Evolutionary conservation across 2,113 vertebrate species (phyloP), one percentile per base, ranked within the genome.

Genomic region (Hippocampus barbouri): DNA sequence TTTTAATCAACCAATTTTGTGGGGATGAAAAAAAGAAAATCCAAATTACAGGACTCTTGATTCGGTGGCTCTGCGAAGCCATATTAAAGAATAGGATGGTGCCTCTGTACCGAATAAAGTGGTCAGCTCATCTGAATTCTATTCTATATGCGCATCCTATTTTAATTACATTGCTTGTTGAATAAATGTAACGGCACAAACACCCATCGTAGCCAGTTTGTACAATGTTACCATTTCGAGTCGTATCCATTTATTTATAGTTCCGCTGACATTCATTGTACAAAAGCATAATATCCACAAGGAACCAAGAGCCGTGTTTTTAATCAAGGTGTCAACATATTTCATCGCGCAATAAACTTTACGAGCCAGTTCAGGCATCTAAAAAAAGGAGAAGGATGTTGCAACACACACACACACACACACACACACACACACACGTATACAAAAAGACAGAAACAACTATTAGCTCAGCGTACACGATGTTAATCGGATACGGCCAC

Each of bases 401-500:
- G 66, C 66, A 2, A 27, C 27, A 27, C 27, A 2, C 27, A 30
- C 30, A 4, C 30, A 30, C 30, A 4, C 30, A 30, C 30, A 30
- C 30, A 30, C 30, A 30, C 30, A 30, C 34, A 38, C 34, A 34
- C 5, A 38, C 34, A 6, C 34, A 1, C 34, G 34, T 6, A 61
- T 20, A 30, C 7, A 34, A 61, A 61, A 34, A 67, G 16, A 77
- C 66, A 53, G 27, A 72, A 75, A 79, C 34, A 73, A 69, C 56
- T 41, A 47, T 30, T 23, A 70, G 54, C 57, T 72, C 25, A 34
- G 8, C 30, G 51, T 54, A 34, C 38, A 72, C 47, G 34, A 15
- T 54, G 25, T 61, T 75, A 47, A 79, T 83, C 62, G 78, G 57
- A 65, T 71, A 61, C 68, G 71, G 70, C 53, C 60, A 76, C 74